Conservation (phyloP, 2,113 vertebrate genomes). For the Nipponia nippon region DNA sequence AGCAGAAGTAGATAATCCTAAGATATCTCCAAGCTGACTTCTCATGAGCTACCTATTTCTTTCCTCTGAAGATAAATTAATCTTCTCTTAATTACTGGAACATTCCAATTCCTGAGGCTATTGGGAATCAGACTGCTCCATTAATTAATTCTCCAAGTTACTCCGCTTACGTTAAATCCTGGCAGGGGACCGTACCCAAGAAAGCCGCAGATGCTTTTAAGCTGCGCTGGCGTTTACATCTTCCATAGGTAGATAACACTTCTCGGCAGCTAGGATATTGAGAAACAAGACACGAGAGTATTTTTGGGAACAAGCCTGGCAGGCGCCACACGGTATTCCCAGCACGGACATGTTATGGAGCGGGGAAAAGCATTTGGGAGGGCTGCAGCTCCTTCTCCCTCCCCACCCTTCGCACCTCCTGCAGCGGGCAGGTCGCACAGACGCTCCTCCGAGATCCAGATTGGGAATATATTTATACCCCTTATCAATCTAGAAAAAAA, state of each 20-base stretch:
- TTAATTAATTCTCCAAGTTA: not conserved
- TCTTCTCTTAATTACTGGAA: not conserved
- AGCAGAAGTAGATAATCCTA: not conserved
- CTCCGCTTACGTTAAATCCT: accelerated
- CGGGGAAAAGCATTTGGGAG: too few species aligned
- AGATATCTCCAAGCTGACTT: not conserved
- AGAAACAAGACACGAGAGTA: not conserved
- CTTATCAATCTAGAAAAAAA: too few species aligned
- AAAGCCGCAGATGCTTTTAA: not conserved
- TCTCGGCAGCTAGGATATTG: accelerated
- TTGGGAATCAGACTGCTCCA: not conserved
- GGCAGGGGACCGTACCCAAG: not conserved
- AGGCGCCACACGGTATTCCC: not conserved
- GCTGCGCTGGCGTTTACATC: not conserved
- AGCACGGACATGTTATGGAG: accelerated
- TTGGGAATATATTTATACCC: not conserved
- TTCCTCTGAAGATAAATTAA: not conserved
- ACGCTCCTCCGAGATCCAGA: accelerated
- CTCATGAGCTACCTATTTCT: not conserved
- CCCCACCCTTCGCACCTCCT: not conserved
- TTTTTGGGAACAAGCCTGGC: not conserved
- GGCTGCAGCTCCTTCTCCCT: not conserved
- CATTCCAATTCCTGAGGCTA: not conserved
- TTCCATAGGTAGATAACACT: not conserved
- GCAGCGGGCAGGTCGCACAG: accelerated